phyloP scores from a whole-genome alignment of 2,797 vertebrate species.

The Forpus xanthops region DNA sequence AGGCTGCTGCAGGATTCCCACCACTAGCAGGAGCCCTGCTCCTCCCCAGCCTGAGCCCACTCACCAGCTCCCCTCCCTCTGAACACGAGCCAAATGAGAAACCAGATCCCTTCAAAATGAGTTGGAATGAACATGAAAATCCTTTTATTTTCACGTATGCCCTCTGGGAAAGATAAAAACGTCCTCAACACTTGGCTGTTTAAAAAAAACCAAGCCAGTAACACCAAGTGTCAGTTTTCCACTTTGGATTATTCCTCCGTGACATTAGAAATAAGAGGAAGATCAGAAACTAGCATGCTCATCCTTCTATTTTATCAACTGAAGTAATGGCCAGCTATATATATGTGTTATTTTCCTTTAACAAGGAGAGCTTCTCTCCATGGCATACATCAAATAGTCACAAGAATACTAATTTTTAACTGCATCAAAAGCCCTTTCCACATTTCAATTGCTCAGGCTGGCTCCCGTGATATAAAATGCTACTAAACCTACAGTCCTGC shows the following conservation, averaged over 20 bases:
- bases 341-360: not conserved
- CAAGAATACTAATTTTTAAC: constrained; percentile 16
- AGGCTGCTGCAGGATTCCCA: constrained; percentile 14
- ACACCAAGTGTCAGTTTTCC: not conserved
- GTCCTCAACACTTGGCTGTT: not conserved
- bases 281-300: not conserved
- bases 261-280: not conserved
- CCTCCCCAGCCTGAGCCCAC: not conserved
- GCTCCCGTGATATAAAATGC: not conserved
- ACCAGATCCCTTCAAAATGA: constrained; percentile 64
- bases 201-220: not conserved
- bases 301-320: not conserved
- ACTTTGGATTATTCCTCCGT: not conserved
- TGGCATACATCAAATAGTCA: not conserved
- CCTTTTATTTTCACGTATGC: constrained; percentile 44
- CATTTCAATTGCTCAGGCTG: not conserved
- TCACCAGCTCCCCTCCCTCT: not conserved
- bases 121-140: constrained; percentile 56
- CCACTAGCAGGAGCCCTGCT: constrained; percentile 40
- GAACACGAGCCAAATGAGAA: constrained; percentile 56
- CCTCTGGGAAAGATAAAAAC: constrained; percentile 51
- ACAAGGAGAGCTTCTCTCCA: not conserved
- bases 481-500: not conserved
- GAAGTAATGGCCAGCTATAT: not conserved
- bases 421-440: not conserved